Conservation (phyloP, 2,888 invertebrate genomes). For the Hylaea fasciaria region DNA sequence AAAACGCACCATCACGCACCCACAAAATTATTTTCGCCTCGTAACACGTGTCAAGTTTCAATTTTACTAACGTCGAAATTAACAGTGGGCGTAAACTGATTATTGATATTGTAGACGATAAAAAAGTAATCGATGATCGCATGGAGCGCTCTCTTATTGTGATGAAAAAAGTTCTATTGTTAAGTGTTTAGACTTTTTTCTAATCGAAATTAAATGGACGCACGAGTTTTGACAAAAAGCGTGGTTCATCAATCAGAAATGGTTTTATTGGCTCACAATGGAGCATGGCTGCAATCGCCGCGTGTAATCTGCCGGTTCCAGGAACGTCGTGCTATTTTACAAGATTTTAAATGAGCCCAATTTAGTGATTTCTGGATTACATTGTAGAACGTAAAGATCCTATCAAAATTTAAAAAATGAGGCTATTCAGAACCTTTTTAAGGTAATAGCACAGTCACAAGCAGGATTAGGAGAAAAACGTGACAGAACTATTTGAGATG, state of each 20-base stretch:
- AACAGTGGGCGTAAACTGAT: slow-evolving; percentile 84
- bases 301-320: slow-evolving; percentile 72
- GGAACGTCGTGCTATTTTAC: slow-evolving; percentile 72
- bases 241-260: slow-evolving; percentile 81
- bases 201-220: slow-evolving; percentile 69
- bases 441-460: slow-evolving; percentile 2
- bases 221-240: slow-evolving; percentile 74
- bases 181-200: slow-evolving; percentile 72
- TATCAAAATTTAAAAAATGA: slow-evolving; percentile 44
- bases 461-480: neutral
- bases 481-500: no score
- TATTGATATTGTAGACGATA: slow-evolving; percentile 82
- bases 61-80: slow-evolving; percentile 82
- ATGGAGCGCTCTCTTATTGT: slow-evolving; percentile 68
- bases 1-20: slow-evolving; percentile 81
- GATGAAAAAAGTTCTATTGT: slow-evolving; percentile 77
- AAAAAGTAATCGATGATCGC: slow-evolving; percentile 85
- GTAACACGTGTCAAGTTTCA: slow-evolving; percentile 84
- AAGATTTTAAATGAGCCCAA: slow-evolving; percentile 67
- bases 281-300: slow-evolving; percentile 67
- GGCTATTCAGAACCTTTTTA: slow-evolving; percentile 37
- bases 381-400: slow-evolving; percentile 35
- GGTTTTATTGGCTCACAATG: slow-evolving; percentile 79
- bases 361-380: slow-evolving; percentile 49
- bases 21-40: slow-evolving; percentile 81